Evolutionary conservation across 2,797 vertebrate genomes (phyloP), one percentile per base, ranked within the genome.

Genomic region (Melanitta fusca): DNA sequence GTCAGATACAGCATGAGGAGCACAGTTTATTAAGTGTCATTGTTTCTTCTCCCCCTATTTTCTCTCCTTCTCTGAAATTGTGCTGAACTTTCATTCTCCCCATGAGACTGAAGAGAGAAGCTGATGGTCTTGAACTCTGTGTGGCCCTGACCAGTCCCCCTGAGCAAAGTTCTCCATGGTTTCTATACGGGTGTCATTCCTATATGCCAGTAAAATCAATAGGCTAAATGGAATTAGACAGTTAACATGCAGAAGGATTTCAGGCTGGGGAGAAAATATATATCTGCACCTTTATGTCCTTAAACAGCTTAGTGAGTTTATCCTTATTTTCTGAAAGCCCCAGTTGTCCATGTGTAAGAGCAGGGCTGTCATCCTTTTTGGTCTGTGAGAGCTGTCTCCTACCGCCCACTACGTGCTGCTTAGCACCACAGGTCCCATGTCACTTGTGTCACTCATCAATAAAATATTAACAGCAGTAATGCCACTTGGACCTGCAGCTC

Each of bases 11-110:
- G 25, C 17, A 53, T 2, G 2, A 43, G 22, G 25, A 88, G 45
- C 10, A 61, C 41, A 74, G 28, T 25, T 30, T 70, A 39, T 13
- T 51, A 62, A 34, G 2, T 68, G 80, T 60, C 16, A 22, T n/a
- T 71, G 62, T 0, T 78, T 77, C 49, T 82, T 28, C 24, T 64
- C 27, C 4, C 13, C 4, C 53, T 72, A 0, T 77, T 89, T 62
- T 92, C 34, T 71, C 49, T 88, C 49, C 21, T 82, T 89, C 18
- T 34, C 28, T 68, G 60, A 69, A 85, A 57, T 36, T 80, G 20
- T 25, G 4, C 24, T 82, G n/a, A 80, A 30, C 17, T 88, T 92
- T 80, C 49, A 36, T 66, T 70, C 32, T 4, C 15, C 6, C 11
- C 30, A 36, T 45, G 54, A 88, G 8, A 66, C n/a, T 19, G 1